Base-by-base conservation (phyloP, 2,797 vertebrate species). In the Fundulus diaphanus region DNA sequence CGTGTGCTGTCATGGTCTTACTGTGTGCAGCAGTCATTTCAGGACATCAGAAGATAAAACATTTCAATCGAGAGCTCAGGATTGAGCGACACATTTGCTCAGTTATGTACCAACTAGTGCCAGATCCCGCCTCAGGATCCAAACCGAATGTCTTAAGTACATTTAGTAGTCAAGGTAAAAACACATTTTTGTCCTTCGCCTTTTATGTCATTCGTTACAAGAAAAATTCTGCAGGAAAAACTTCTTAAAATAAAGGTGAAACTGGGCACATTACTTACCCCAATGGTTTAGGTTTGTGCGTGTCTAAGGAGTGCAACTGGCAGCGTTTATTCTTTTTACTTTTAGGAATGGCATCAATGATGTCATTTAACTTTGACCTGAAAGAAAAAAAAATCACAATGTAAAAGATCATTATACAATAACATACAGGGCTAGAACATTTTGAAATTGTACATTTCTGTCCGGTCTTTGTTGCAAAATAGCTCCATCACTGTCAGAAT, bases 251-350 rank as follows among this genome's bases (percentile, higher is more conserved):
- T 5, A 68, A n/a, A 31, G 2, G 42, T 67, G 27, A 76, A 74
- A 66, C 59, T 52, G 71, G 68, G 77, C 33, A 61, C 1, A 51
- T 74, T 75, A 95, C 97, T 98, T 93, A 99, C 98, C 98, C 98
- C 92, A 99, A 91, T 86, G 97, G 97, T 93, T 98, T 99, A 75
- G 97, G 97, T 85, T 99, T 99, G 92, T 99, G 98, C 0, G 97
- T 99, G 91, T 99, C 98, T 94, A 99, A 93, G 86, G 98, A 99
- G 95, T 99, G 98, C 69, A 99, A 92, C 5, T 97, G 97, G 93
- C 98, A 99, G 84, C 98, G 95, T 89, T 99, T 99, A 93, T 99
- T 99, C 95, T 99, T 99, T 95, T 99, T 99, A 91, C 97, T 99
- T 95, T 98, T 99, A 74, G 98, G 97, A 96, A 99, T 99, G 85